Percentiles rank a stretch among this genome's conserved stretches.
Evolutionary conservation across 1,140 invertebrate species (phyloP).

Genomic region (Heterodera carotae): DNA sequence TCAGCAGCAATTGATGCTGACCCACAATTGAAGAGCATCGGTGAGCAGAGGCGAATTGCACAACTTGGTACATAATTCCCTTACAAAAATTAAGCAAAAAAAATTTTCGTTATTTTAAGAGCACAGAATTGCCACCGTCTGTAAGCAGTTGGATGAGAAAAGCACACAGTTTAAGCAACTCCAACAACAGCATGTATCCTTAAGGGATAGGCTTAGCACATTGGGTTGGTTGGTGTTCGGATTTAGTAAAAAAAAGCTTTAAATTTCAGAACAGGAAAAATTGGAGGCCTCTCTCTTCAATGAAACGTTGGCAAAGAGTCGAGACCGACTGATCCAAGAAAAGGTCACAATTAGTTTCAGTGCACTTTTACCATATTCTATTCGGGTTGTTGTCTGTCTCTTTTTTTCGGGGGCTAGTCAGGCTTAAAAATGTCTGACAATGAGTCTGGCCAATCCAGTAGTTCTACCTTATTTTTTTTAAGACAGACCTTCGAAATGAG

Average conservation of each 20-base stretch:
- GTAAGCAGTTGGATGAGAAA: conserved; percentile 32
- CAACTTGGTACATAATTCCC: conserved; percentile 38
- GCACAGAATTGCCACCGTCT: conserved; percentile 28
- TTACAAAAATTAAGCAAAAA: too few species aligned
- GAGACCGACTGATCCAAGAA: conserved; percentile 21
- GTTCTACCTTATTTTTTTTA: conserved; percentile 20
- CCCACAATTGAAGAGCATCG: conserved; percentile 17
- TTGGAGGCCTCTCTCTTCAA: conserved; percentile 15
- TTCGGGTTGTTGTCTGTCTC: background rate
- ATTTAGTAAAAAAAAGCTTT: background rate
- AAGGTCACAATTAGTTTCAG: conserved; percentile 1
- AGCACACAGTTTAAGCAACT: conserved; percentile 17
- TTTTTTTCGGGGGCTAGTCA: background rate
- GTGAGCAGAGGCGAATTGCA: conserved; percentile 27
- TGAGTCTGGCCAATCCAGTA: too few species aligned
- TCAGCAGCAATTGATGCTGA: background rate
- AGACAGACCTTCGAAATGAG: conserved; percentile 30
- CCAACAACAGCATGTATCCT: conserved; percentile 22
- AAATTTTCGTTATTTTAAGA: conserved; percentile 20
- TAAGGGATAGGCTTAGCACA: conserved; percentile 24
- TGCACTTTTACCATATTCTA: too few species aligned
- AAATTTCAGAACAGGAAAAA: conserved; percentile 34
- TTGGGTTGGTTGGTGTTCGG: conserved; percentile 10
- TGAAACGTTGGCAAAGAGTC: conserved; percentile 16
- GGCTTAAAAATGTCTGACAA: too few species aligned